Base-by-base conservation (phyloP, 2,888 invertebrate genomes). In the Sabatieria punctata region DNA sequence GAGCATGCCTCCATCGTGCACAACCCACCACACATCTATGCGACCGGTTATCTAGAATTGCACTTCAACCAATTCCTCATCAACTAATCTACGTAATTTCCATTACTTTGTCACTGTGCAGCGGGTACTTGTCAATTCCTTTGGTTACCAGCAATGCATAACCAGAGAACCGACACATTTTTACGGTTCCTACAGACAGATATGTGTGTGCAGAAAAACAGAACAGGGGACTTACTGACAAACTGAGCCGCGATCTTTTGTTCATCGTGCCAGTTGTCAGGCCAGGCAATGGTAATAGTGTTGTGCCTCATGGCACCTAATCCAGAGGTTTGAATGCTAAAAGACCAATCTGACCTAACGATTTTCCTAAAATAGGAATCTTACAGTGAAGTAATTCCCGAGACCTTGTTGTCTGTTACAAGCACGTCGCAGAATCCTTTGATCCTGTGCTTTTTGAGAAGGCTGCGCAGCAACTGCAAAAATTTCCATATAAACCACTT, bases 21-120 rank as follows among this genome's bases (percentile, higher is more conserved):
- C 60, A 6, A 95, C 93, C 93, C 93, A 97, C 97, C 97, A 99
- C 54, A 97, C 82, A 67, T 97, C 97, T 61, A 99, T 93, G 64
- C 85, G 86, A 37, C 95, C 93, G 47, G 80, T 77, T 56, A 88
- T 77, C 45, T 18, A 8, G 30, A 11, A 15, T 30, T 30, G 30
- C 30, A 30, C 30, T 15, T 30, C 8, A 30, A 30, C 15, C 8
- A 30, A 30, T 11, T 11, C 8, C 30, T 30, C 15, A 30, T 30
- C 15, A 11, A 30, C 30, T 30, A 11, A 30, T 8, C 30, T n/a
- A n/a, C n/a, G n/a, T n/a, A n/a, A n/a, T 4, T 36, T 36, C 4
- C 4, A 11, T 15, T 21, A 66, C 59, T 50, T 89, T 68, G 37
- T 89, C 88, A 54, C 77, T 78, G 27, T 83, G 85, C 64, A 85